phyloP scores from a whole-genome alignment of 2,888 invertebrate species.

The Ectobius pallidus region DNA sequence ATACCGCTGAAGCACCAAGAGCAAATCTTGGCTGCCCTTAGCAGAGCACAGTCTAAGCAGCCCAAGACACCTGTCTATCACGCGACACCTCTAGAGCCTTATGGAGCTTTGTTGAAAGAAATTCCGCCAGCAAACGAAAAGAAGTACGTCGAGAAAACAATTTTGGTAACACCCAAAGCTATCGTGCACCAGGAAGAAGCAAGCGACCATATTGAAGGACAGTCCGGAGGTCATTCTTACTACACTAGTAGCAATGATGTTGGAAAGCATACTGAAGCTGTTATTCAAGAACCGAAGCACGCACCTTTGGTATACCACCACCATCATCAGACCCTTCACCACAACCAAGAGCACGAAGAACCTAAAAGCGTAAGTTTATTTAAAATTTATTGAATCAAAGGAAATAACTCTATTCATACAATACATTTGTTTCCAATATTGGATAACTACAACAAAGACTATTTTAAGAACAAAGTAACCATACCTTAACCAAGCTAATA shows the following conservation, averaged over 20 bases:
- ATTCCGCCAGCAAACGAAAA: no score
- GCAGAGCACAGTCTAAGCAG: constrained; percentile 23
- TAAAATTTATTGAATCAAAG: background rate
- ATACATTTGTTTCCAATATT: no score
- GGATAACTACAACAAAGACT: no score
- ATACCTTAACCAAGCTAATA: no score
- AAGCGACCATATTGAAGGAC: background rate
- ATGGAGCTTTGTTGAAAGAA: constrained; percentile 34
- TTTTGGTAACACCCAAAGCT: constrained; percentile 15
- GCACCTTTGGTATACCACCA: constrained; percentile 16
- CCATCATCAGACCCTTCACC: background rate
- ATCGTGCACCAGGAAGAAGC: background rate
- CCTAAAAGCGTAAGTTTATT: constrained; percentile 22
- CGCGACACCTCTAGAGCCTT: constrained; percentile 40
- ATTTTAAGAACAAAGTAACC: no score
- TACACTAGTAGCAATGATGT: constrained; percentile 2
- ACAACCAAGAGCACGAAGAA: constrained; percentile 6
- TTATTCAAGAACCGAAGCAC: constrained; percentile 24
- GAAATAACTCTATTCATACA: no score
- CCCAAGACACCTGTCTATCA: constrained; percentile 39
- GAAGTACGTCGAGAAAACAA: background rate
- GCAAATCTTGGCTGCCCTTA: background rate
- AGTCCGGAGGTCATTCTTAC: background rate
- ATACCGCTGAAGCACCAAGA: background rate
- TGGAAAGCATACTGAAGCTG: constrained; percentile 23